These are phyloP conservation scores for Corythornis madagascariensis DNA, from an alignment of 2,113 vertebrate species.

Conservation along the genomic window DNA sequence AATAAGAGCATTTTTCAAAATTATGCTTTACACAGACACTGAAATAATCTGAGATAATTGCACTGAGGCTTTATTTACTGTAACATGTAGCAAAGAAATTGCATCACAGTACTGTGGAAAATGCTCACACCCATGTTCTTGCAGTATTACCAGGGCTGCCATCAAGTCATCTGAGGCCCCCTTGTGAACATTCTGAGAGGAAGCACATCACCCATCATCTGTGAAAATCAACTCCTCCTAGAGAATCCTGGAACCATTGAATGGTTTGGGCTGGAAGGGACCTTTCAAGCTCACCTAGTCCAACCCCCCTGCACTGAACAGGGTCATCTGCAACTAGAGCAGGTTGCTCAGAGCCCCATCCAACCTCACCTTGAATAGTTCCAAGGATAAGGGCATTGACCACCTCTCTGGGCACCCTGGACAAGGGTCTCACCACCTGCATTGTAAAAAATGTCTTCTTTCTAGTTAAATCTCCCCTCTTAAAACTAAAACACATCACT, in stretches of 20 bases:
- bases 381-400: not conserved
- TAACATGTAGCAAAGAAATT: slow-evolving; percentile 9
- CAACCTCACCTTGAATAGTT: not conserved
- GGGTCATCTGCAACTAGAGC: no score
- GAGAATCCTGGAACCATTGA: not conserved
- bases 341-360: not conserved
- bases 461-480: not conserved
- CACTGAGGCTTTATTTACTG: slow-evolving; percentile 14
- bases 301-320: not conserved
- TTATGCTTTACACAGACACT: not conserved
- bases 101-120: slow-evolving; percentile 2
- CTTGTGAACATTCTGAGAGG: not conserved
- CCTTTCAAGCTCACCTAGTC: not conserved
- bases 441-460: not conserved
- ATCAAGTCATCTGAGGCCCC: not conserved
- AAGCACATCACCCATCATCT: not conserved
- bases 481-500: not conserved
- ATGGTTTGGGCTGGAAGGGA: not conserved
- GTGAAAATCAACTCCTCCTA: not conserved
- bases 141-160: not conserved
- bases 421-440: not conserved
- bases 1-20: slow-evolving; percentile 4
- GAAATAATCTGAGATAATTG: slow-evolving; percentile 39
- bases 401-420: not conserved
- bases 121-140: not conserved